These are phyloP conservation scores for Phoxinus dragarum DNA, from an alignment of 2,797 vertebrate genomes.

Conservation along the genomic window DNA sequence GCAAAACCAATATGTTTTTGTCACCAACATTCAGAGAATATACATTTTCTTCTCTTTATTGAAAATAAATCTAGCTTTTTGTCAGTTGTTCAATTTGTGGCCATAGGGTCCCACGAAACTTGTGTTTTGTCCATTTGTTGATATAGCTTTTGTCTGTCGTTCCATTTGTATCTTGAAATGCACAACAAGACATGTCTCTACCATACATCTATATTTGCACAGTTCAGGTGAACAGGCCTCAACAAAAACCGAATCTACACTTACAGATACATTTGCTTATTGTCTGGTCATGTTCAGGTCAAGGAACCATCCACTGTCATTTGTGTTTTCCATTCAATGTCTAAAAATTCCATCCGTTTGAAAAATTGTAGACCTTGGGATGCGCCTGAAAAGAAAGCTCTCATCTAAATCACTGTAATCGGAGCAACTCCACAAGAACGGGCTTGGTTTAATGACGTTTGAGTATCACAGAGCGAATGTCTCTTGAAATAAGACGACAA, in stretches of 20 bases:
- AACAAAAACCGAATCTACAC: not conserved
- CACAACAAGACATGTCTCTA: not conserved
- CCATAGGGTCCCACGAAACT: not conserved
- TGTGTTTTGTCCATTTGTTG: not conserved
- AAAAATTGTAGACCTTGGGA: not conserved
- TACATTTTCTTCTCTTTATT: not conserved
- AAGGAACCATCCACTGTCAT: constrained; percentile 16
- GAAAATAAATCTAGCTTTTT: not conserved
- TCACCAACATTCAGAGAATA: not conserved
- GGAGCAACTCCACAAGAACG: not conserved
- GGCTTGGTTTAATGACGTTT: constrained; percentile 12
- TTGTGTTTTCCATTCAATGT: not conserved
- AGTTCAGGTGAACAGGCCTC: not conserved
- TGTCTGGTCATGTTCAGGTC: not conserved
- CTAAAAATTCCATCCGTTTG: not conserved
- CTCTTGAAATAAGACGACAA: constrained; percentile 2
- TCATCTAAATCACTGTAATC: constrained; percentile 20
- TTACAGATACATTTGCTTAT: not conserved
- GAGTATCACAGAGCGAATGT: constrained; percentile 21
- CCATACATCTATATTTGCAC: not conserved
- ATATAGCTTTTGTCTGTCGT: not conserved
- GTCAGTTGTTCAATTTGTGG: not conserved
- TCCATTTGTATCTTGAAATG: not conserved
- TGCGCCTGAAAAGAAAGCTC: not conserved
- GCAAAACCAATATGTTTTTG: no score